Evolutionary conservation across 92 coral and sea anemone species (phyloP), one percentile per base, ranked within the genome.

Genomic region (Siderastrea siderea): DNA sequence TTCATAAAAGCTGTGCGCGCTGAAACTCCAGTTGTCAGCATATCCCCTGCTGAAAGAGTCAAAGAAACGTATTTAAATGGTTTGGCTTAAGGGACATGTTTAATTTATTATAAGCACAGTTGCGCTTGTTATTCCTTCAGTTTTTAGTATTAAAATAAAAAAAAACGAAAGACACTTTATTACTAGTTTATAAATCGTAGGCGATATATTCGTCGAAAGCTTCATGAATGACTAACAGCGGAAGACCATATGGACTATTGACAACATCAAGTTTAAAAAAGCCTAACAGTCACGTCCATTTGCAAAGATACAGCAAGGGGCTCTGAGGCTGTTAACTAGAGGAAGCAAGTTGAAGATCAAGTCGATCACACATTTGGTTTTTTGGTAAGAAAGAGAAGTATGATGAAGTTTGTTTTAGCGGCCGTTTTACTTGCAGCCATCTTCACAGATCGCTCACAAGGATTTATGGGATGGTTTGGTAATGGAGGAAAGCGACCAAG

Each of bases 381-480:
- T 26, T 26, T 26, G 0, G 38, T 26, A 26, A 26, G 38, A 26
- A 26, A 0, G 38, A 26, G 38, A 38, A 68, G 62, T 10, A 82
- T 16, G 52, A 57, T 15, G 1, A 70, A 13, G 65, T 53, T 59
- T 11, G 44, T 69, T 4, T 4, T 82, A 5, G 47, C 45, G 0
- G 60, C 65, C 7, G 44, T 81, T 38, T 53, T 81, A 44, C 11
- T 43, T 1, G 54, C 65, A 13, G 62, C 44, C 68, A 12, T 81
- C 8, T 26, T 69, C 12, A 51, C 64, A 45, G 60, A 59, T 48
- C 60, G 52, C 49, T 71, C 79, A 4, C 79, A 58, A 12, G 70
- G 87, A n/a, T 55, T 83, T 61, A 83, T 83, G 87, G 87, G 87
- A 45, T 83, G 87, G 87, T 83, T 83, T 83, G 79, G 87, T n/a